Evolutionary conservation across 2,113 vertebrate genomes (phyloP), one percentile per base, ranked within the genome.

Genomic region (Malurus cyaneus): DNA sequence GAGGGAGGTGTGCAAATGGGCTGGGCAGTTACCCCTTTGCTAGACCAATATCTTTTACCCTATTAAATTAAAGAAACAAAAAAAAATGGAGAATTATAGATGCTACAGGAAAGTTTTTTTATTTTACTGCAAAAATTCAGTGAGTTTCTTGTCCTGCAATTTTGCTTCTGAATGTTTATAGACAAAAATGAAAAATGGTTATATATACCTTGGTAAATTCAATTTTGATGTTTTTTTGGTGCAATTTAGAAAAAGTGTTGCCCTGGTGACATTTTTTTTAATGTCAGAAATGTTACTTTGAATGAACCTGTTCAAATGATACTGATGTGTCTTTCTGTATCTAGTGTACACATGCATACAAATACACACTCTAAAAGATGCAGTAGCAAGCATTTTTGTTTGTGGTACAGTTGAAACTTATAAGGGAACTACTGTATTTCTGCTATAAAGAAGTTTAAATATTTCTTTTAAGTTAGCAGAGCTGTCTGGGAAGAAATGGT

Each of bases 401-500:
- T 70, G 12, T 81, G 23, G 28, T 80, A 18, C 24, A 29, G 2
- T 31, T 80, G 44, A 23, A 88, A 80, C 9, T 42, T 56, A 61
- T 74, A 39, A 76, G n/a, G 46, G n/a, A 86, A 59, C 47, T 53
- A 47, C 2, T 34, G 26, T 83, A 6, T 87, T 88, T 94, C 36
- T 84, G 26, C 71, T 93, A 32, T 80, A 24, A 91, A 31, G 31
- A 73, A 31, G 9, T 88, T 32, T 44, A 47, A 89, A 6, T 92
- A 57, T 93, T 89, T 73, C 49, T 95, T 97, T 89, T 91, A 94
- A 99, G 99, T 98, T 94, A 97, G 97, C 77, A 98, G 99, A 97
- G 97, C 98, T 91, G 99, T 99, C 66, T 99, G 99, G 99, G 99
- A 99, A 96, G 99, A 99, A 97, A 99, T 99, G 99, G 99, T 99